Evolutionary conservation across 2,888 invertebrate species (phyloP).

Genomic region (Caenorhabditis sp.): DNA sequence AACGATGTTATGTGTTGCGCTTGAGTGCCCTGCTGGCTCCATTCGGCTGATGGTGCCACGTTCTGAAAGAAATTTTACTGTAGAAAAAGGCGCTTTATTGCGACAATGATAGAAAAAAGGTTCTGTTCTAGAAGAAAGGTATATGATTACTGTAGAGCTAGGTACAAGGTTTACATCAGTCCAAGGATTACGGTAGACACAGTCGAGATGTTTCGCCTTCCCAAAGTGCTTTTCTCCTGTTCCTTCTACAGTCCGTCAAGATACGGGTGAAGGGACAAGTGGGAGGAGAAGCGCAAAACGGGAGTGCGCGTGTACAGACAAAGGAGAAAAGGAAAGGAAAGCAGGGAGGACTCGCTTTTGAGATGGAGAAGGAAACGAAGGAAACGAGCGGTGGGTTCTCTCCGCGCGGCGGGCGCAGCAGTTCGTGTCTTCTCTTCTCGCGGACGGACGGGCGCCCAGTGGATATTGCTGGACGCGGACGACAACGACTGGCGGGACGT

Average conservation of each 20-base stretch:
- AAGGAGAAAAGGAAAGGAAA: conserved; percentile 1
- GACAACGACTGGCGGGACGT: conserved; percentile 9
- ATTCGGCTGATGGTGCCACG: conserved; percentile 54
- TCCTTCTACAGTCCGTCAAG: background rate
- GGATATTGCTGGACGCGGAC: too few species aligned
- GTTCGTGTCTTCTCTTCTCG: conserved; percentile 30
- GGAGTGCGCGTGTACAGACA: background rate
- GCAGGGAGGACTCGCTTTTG: conserved; percentile 2
- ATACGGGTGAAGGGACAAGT: conserved; percentile 4
- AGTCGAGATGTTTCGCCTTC: background rate
- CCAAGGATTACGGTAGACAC: conserved; percentile 33
- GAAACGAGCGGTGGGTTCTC: conserved; percentile 2
- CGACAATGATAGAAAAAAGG: too few species aligned
- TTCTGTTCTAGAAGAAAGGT: too few species aligned
- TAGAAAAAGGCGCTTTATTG: too few species aligned
- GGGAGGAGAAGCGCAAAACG: conserved; percentile 6
- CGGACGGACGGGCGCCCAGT: too few species aligned
- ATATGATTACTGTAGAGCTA: background rate
- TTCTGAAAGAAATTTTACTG: conserved; percentile 29
- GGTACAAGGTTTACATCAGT: background rate
- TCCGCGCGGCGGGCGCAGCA: conserved; percentile 10
- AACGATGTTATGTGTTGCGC: conserved; percentile 52
- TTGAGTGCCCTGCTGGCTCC: conserved; percentile 57
- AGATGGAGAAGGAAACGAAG: conserved; percentile 4
- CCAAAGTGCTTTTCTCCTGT: conserved; percentile 41